A percentile compares a stretch with the other conserved stretches of the same genome.
phyloP scores from a whole-genome alignment of 2,888 invertebrate genomes.

The Minunthozetes semirufus region DNA sequence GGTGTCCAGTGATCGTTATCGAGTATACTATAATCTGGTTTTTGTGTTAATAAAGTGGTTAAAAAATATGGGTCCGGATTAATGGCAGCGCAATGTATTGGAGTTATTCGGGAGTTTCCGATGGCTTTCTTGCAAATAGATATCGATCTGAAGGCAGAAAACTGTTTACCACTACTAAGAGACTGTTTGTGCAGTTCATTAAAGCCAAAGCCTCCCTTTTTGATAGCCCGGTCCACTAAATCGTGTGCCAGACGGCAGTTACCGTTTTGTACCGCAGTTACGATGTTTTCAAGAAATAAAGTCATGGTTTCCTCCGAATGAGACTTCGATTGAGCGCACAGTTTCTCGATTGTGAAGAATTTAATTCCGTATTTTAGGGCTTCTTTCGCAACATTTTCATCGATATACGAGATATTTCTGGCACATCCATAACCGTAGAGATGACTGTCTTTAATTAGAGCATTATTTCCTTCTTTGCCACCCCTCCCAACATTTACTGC shows the following conservation, averaged over 20 bases:
- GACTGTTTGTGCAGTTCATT: constrained; percentile 49
- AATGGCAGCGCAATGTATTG: constrained; percentile 54
- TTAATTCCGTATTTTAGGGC: background rate
- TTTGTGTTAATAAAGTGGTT: constrained; percentile 48
- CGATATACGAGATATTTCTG: background rate
- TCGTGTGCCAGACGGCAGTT: constrained; percentile 50
- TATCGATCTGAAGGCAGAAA: constrained; percentile 41
- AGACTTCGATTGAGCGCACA: background rate
- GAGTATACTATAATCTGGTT: constrained; percentile 50
- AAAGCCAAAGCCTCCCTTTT: constrained; percentile 47
- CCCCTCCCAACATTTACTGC: constrained; percentile 50
- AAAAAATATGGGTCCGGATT: constrained; percentile 53
- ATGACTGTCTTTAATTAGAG: constrained; percentile 45
- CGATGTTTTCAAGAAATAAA: constrained; percentile 41
- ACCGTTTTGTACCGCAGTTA: constrained; percentile 49
- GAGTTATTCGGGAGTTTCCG: constrained; percentile 43
- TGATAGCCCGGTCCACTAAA: constrained; percentile 47
- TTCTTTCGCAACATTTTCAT: background rate
- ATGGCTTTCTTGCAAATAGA: constrained; percentile 44
- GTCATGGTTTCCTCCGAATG: background rate
- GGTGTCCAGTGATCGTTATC: constrained; percentile 51
- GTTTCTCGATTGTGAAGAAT: background rate
- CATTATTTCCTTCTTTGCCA: constrained; percentile 53
- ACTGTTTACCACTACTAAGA: constrained; percentile 30
- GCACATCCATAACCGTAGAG: background rate